Conservation (phyloP, 2,113 vertebrate genomes). For the Amia ocellicauda region DNA sequence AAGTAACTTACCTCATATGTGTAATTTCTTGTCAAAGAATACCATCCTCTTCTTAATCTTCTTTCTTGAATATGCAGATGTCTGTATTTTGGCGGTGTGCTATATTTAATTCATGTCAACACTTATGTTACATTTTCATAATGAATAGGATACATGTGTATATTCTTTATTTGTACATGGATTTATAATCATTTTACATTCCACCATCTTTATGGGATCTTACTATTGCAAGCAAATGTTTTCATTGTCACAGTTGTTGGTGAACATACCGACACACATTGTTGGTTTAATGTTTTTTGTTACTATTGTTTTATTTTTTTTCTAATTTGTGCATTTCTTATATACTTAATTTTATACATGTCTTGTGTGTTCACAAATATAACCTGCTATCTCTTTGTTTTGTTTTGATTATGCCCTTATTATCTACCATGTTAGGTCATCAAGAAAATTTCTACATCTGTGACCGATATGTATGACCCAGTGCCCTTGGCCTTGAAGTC, state of each 20-base stretch:
- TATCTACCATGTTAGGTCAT: conserved; percentile 59
- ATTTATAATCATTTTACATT: not conserved
- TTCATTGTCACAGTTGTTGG: not conserved
- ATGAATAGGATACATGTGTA: not conserved
- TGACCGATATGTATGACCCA: conserved; percentile 55
- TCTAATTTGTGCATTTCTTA: not conserved
- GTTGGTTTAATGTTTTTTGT: not conserved
- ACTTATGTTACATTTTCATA: not conserved
- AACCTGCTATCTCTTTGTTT: conserved; percentile 14
- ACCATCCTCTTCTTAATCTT: too few species aligned
- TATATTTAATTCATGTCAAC: not conserved
- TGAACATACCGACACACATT: not conserved
- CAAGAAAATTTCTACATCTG: conserved; percentile 78
- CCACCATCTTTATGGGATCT: not conserved
- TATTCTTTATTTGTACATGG: not conserved
- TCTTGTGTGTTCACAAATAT: not conserved
- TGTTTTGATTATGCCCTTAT: conserved; percentile 38
- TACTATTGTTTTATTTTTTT: not conserved
- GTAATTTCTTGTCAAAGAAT: too few species aligned
- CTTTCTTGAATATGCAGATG: too few species aligned
- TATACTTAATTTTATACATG: not conserved
- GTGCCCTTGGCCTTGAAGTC: conserved; percentile 48
- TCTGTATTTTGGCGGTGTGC: too few species aligned
- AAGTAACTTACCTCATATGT: too few species aligned
- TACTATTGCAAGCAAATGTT: conserved; percentile 16